Conservation (phyloP, 1,140 invertebrate species). For the Ruditapes philippinarum region DNA sequence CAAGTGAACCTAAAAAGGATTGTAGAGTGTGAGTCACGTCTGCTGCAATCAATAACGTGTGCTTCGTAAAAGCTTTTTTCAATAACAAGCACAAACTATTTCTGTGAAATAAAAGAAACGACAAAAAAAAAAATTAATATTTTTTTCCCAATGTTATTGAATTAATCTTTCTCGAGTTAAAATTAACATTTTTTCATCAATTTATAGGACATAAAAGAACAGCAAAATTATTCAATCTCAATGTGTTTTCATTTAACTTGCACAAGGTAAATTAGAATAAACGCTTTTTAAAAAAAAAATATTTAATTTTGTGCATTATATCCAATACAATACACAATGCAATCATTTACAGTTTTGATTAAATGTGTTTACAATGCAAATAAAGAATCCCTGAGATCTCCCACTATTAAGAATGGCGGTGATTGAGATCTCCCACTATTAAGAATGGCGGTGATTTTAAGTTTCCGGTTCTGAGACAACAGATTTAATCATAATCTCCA, state of each 20-base stretch:
- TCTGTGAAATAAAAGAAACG: background rate
- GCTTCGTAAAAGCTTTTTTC: background rate
- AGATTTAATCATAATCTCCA: too few relatives aligned
- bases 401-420: too few relatives aligned
- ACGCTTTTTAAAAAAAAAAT: slow-evolving; percentile 3
- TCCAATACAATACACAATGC: background rate
- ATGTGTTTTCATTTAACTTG: too few relatives aligned
- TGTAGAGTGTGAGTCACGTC: background rate
- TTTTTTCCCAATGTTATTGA: too few relatives aligned
- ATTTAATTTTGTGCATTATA: background rate
- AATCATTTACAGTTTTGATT: background rate
- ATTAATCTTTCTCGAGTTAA: too few relatives aligned
- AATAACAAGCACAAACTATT: background rate
- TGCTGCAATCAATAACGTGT: slow-evolving; percentile 1
- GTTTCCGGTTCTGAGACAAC: too few relatives aligned
- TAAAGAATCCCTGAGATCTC: background rate
- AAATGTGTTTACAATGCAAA: background rate
- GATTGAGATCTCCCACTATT: background rate
- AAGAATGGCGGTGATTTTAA: background rate
- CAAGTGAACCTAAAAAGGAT: too few relatives aligned
- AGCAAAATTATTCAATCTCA: too few relatives aligned
- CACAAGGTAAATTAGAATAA: too few relatives aligned
- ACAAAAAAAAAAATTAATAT: background rate
- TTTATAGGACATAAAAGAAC: too few relatives aligned
- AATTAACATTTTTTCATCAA: too few relatives aligned